Conservation (phyloP, 1,140 invertebrate genomes). For the Trypoxylus dichotomus region DNA sequence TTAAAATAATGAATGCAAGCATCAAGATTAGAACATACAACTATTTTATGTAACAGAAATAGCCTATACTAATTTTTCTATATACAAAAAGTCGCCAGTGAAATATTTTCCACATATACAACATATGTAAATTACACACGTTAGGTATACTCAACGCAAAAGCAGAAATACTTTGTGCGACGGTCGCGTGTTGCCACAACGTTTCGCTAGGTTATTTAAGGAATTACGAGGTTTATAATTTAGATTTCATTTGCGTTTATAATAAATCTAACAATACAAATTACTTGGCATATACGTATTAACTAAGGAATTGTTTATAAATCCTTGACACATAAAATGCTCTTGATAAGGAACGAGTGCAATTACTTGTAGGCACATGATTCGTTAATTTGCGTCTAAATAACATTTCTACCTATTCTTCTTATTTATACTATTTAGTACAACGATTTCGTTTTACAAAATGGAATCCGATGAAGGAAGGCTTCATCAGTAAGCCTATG, state of each 20-base stretch:
- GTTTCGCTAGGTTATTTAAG: background rate
- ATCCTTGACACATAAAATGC: background rate
- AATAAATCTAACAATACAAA: background rate
- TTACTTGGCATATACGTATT: background rate
- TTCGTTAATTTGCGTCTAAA: background rate
- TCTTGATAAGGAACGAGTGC: background rate
- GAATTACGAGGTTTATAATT: background rate
- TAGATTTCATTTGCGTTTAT: background rate
- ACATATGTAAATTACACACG: background rate
- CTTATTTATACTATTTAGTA: no score
- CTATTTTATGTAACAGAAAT: no score
- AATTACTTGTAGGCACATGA: background rate
- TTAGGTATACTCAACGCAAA: background rate
- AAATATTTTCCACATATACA: background rate
- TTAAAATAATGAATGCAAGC: no score
- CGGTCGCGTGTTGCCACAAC: background rate
- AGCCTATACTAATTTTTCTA: no score
- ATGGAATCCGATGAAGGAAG: no score
- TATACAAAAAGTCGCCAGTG: no score
- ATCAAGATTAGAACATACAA: no score
- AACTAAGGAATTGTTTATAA: background rate
- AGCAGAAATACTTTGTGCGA: background rate
- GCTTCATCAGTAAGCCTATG: no score
- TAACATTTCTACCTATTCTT: no score
- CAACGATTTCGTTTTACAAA: no score